Percentiles rank a stretch among this genome's conserved stretches.
Conservation (phyloP, 2,113 vertebrate species). For the Gadus chalcogrammus region DNA sequence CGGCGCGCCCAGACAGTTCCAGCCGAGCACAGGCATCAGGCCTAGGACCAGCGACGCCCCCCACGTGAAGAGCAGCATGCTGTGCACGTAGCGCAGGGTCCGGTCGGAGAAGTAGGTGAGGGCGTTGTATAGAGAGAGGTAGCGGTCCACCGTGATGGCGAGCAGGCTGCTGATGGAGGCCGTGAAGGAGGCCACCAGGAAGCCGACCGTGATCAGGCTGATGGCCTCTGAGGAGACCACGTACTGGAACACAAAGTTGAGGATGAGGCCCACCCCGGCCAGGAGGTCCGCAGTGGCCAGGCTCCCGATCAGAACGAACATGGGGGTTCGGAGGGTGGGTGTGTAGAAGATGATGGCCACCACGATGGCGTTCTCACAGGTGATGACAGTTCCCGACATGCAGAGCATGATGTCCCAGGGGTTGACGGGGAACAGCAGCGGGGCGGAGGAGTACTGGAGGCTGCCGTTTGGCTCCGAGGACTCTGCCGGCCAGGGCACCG, state of each 20-base stretch:
- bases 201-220: constrained; percentile 92
- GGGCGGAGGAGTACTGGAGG: constrained; percentile 76
- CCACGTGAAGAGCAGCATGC: constrained; percentile 89
- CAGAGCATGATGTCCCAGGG: constrained; percentile 97
- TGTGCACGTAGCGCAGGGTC: constrained; percentile 87
- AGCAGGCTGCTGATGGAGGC: constrained; percentile 95
- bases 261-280: constrained; percentile 91
- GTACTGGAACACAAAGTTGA: constrained; percentile 96
- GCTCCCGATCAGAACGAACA: constrained; percentile 95
- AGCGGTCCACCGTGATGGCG: constrained; percentile 95
- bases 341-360: constrained; percentile 96
- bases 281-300: constrained; percentile 93
- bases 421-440: constrained; percentile 77
- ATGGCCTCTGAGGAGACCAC: constrained; percentile 90
- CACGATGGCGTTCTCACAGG: constrained; percentile 94
- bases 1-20: constrained; percentile 88
- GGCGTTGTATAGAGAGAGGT: constrained; percentile 94
- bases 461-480: constrained; percentile 57
- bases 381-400: constrained; percentile 92
- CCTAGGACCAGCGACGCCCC: constrained; percentile 88
- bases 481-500: constrained; percentile 51
- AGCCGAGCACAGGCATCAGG: constrained; percentile 88
- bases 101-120: constrained; percentile 95
- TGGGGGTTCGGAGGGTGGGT: constrained; percentile 87
- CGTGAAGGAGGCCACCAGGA: constrained; percentile 92